A percentile compares a stretch with the other conserved stretches of the same genome.
Conservation (phyloP, 2,113 vertebrate species). For the Platycercus adscitus region DNA sequence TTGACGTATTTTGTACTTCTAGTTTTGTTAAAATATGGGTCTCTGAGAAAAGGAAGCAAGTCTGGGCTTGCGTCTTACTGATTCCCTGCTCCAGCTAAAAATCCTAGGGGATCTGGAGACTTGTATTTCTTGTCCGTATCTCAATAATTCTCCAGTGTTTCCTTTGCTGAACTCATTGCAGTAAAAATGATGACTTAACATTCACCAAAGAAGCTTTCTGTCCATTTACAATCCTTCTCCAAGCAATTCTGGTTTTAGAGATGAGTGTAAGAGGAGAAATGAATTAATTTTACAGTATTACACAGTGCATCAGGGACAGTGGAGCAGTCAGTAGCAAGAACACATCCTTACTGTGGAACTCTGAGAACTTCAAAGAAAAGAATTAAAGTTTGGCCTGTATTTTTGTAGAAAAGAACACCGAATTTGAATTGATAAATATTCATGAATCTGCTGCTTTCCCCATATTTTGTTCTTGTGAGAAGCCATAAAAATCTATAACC, state of each 20-base stretch:
- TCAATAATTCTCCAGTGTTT: neutral
- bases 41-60: neutral
- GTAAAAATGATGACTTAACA: neutral
- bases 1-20: neutral
- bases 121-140: neutral
- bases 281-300: neutral
- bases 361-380: neutral
- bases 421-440: slow-evolving; percentile 9
- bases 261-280: neutral
- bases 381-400: neutral
- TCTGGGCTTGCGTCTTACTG: neutral
- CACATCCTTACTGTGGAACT: neutral
- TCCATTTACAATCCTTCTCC: neutral
- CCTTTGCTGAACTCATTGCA: neutral
- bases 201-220: neutral
- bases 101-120: neutral
- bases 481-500: slow-evolving; percentile 5
- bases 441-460: neutral
- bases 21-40: neutral
- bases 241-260: neutral
- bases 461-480: neutral
- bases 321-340: neutral
- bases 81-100: neutral
- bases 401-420: neutral
- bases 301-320: neutral